Conservation (phyloP, 1,140 invertebrate genomes). For the Ptiloglossa arizonensis region DNA sequence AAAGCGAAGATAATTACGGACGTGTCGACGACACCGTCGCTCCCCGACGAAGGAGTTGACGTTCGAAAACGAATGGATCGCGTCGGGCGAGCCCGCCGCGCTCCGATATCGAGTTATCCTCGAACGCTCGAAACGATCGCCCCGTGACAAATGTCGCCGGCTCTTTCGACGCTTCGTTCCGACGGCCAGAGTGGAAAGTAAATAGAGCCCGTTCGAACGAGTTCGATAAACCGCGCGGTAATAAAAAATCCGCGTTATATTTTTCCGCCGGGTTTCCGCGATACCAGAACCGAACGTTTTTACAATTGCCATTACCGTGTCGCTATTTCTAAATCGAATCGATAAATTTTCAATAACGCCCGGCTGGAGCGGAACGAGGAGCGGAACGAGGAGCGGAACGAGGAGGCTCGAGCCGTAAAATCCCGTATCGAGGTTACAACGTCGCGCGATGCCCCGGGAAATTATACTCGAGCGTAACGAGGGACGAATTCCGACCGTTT, state of each 20-base stretch:
- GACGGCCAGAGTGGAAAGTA: neutral
- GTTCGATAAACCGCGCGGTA: constrained; percentile 24
- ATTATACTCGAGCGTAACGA: constrained; percentile 18
- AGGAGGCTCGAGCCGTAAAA: neutral
- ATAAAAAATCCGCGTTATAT: constrained; percentile 4
- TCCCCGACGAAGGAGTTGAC: constrained; percentile 64
- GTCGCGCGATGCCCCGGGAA: neutral
- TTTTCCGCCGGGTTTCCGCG: too few species aligned
- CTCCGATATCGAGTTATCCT: constrained; percentile 39
- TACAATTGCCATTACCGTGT: neutral
- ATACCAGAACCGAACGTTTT: too few species aligned
- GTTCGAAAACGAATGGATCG: constrained; percentile 63
- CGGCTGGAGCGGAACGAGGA: too few species aligned
- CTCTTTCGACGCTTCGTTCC: constrained; percentile 35
- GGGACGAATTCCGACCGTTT: constrained; percentile 20
- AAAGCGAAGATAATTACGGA: constrained; percentile 63
- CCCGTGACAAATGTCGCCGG: constrained; percentile 42
- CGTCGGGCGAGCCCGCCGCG: constrained; percentile 41
- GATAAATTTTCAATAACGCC: neutral
- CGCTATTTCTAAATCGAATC: neutral
- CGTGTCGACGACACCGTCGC: constrained; percentile 65
- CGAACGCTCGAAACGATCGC: constrained; percentile 30
- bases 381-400: too few species aligned
- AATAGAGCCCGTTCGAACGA: neutral
- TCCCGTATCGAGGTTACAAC: neutral